Base-by-base conservation (phyloP, 2,797 vertebrate species). In the Capromys pilorides region DNA sequence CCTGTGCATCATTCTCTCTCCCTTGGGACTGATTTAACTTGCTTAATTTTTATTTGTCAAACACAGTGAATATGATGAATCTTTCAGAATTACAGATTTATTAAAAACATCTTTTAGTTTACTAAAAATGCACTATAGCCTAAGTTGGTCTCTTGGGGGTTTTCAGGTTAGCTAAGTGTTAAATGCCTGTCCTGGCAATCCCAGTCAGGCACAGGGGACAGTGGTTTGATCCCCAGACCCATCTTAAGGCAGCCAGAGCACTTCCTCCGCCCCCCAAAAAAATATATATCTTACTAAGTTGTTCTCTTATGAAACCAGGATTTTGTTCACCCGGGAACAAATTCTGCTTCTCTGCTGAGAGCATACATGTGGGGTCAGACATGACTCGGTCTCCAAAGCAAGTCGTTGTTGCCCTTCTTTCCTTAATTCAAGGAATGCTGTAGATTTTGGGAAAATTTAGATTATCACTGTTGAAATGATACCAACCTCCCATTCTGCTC, bases 101-200 rank as follows among this genome's bases (percentile, higher is more conserved):
- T 95, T 54, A 69, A 61, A 97, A 92, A 96, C 88, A 93, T 93
- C 96, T 95, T 90, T 49, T 96, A 79, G 83, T 88, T 78, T 96
- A 82, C 71, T 88, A 95, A 94, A 96, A 95, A 59, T 64, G 87
- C 24, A 81, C 59, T 4, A 4, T 6, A 22, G 67, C 66, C n/a
- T n/a, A n/a, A n/a, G n/a, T n/a, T n/a, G n/a, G n/a, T n/a, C n/a
- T n/a, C n/a, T n/a, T n/a, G n/a, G n/a, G n/a, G n/a, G n/a, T n/a
- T n/a, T n/a, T n/a, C n/a, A n/a, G n/a, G n/a, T n/a, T n/a, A n/a
- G n/a, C n/a, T n/a, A n/a, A n/a, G n/a, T n/a, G n/a, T n/a, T n/a
- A n/a, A n/a, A n/a, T n/a, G n/a, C n/a, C n/a, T n/a, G n/a, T n/a
- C n/a, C n/a, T n/a, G n/a, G n/a, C n/a, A n/a, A n/a, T n/a, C n/a